These are phyloP conservation scores for Auanema freiburgensis DNA, from an alignment of 2,888 invertebrate species.

Conservation along the genomic window DNA sequence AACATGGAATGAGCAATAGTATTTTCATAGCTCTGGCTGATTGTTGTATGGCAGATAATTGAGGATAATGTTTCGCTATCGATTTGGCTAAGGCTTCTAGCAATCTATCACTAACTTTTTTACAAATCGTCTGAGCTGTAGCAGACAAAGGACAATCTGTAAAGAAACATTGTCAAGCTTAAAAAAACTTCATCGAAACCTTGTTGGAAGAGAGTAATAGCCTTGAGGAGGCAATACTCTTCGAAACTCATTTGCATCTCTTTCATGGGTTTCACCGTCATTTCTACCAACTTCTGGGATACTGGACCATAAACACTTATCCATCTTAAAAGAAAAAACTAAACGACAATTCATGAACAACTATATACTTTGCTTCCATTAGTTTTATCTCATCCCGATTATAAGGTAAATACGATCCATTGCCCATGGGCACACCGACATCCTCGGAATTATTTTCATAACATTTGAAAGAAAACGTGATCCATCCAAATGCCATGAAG, in stretches of 20 bases:
- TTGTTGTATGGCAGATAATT: slow-evolving; percentile 31
- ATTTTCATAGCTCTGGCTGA: slow-evolving; percentile 37
- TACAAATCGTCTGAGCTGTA: slow-evolving; percentile 23
- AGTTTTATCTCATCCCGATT: slow-evolving; percentile 36
- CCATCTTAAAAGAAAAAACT: slow-evolving; percentile 35
- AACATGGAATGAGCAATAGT: slow-evolving; percentile 44
- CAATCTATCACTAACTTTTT: slow-evolving; percentile 35
- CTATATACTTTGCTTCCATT: slow-evolving; percentile 31
- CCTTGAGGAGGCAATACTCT: slow-evolving; percentile 49
- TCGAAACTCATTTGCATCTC: slow-evolving; percentile 47
- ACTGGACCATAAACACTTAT: slow-evolving; percentile 46
- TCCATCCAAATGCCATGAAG: slow-evolving; percentile 55
- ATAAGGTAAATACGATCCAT: slow-evolving; percentile 49
- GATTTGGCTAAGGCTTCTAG: slow-evolving; percentile 36
- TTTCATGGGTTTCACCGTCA: slow-evolving; percentile 45
- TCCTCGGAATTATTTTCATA: slow-evolving; percentile 27
- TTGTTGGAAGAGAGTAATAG: slow-evolving; percentile 48
- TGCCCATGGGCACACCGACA: slow-evolving; percentile 45
- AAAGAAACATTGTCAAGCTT: slow-evolving; percentile 9
- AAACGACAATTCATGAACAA: background rate
- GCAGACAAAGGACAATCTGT: slow-evolving; percentile 43
- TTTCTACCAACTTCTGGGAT: slow-evolving; percentile 41
- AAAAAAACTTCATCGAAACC: slow-evolving; percentile 20
- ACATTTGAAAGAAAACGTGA: slow-evolving; percentile 47
- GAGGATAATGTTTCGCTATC: slow-evolving; percentile 38